Percentiles rank a stretch among this genome's conserved stretches.
These are phyloP conservation scores for Phacellophora camtschatica DNA, from an alignment of 30 jellyfish, hydroid and myxozoan genomes.

Conservation along the genomic window DNA sequence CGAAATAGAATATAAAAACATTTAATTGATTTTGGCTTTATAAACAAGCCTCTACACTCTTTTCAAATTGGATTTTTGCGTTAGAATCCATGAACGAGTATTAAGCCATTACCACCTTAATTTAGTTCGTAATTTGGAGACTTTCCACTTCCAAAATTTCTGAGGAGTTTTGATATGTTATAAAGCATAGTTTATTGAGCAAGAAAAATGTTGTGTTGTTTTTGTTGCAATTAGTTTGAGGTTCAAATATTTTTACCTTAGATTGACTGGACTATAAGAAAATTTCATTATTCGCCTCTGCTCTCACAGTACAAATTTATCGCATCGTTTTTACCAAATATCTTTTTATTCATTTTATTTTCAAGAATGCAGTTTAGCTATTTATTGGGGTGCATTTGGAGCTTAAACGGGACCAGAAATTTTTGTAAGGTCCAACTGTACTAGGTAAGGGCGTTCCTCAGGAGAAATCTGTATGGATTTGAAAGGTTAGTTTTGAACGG, in stretches of 20 bases:
- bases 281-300: background rate
- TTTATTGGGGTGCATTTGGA: no score
- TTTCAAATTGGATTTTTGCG: slow-evolving; percentile 1
- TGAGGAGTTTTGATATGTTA: slow-evolving; percentile 28
- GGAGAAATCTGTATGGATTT: no score
- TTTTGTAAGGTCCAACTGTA: no score
- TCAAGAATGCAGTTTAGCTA: no score
- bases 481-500: no score
- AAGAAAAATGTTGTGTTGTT: background rate
- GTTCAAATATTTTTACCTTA: background rate
- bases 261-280: background rate
- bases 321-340: no score
- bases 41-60: background rate
- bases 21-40: background rate
- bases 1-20: background rate
- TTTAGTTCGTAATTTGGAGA: slow-evolving; percentile 12
- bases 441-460: no score
- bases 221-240: background rate
- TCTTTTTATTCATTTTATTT: no score
- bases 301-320: no score
- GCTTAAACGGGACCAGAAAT: no score
- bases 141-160: slow-evolving; percentile 28
- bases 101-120: slow-evolving; percentile 12
- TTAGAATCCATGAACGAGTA: slow-evolving; percentile 10
- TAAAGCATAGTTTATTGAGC: slow-evolving; percentile 1